Evolutionary conservation across 2,113 vertebrate genomes (phyloP), one percentile per base, ranked within the genome.

Genomic region (Melanotaenia duboulayi): DNA sequence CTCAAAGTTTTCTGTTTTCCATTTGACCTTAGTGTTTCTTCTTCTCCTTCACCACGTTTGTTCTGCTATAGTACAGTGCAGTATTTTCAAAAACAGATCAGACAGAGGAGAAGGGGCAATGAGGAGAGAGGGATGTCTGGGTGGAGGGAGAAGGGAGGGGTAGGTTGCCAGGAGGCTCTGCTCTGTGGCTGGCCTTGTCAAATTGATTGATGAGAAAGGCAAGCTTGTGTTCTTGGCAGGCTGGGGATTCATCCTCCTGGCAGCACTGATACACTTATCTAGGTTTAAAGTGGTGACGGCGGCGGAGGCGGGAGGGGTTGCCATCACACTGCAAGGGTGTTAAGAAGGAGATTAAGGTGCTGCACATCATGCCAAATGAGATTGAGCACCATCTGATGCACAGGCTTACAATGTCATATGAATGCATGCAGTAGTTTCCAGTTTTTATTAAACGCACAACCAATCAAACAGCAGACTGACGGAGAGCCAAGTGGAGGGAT

Each of bases 181-280:
- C 80, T 86, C 83, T 78, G 82, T 91, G 75, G 65, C 83, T 84
- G 80, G 58, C 87, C 87, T 76, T 92, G 91, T 91, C 88, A 91
- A 76, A 87, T 74, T 93, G 93, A 93, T 92, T 90, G 89, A 93
- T 93, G 89, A 90, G 83, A 80, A 83, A 90, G 83, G 77, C 75
- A 81, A 73, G 84, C 87, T 72, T 84, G 90, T 91, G 91, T 84
- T 87, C 79, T 88, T 91, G 89, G 67, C 90, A 84, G 90, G 78
- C 76, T 72, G 65, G 80, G 81, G 72, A 85, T 87, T 82, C 86
- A 80, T 89, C 89, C 84, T 90, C 80, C 83, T 86, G 89, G 85
- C 89, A 90, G 67, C 37, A 52, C 80, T 89, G 87, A 92, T 92
- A 86, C 86, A 84, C 83, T 89, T 91, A 89, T 91, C 82, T 79